These are phyloP conservation scores for Xestobium rufovillosum DNA, from an alignment of 2,888 invertebrate species.

Conservation along the genomic window DNA sequence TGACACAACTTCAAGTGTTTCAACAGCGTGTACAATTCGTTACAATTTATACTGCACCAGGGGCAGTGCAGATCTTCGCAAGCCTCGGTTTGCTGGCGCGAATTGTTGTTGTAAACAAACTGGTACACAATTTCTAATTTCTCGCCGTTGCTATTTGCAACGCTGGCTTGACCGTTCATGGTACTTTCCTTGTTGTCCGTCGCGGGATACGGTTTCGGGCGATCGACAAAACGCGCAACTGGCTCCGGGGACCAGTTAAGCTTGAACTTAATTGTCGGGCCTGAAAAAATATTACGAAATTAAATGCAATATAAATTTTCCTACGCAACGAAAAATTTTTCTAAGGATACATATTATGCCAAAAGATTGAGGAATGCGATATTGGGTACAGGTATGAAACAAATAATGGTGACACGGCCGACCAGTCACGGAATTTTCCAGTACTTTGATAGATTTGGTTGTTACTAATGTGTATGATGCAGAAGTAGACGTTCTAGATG, in stretches of 20 bases:
- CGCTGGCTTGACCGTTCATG: too few relatives aligned
- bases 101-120: conserved; percentile 92
- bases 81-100: conserved; percentile 90
- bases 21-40: conserved; percentile 76
- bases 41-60: conserved; percentile 91
- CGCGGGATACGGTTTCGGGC: conserved; percentile 52
- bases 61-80: conserved; percentile 91
- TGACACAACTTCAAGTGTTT: conserved; percentile 93
- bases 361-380: too few relatives aligned
- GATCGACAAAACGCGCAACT: conserved; percentile 57
- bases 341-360: too few relatives aligned
- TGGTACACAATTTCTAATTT: conserved; percentile 86
- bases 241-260: conserved; percentile 76
- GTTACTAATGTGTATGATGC: too few relatives aligned
- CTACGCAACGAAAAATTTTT: too few relatives aligned
- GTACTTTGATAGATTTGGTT: too few relatives aligned
- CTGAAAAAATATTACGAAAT: too few relatives aligned
- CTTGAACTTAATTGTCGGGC: conserved; percentile 77
- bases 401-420: too few relatives aligned
- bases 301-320: too few relatives aligned
- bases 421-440: too few relatives aligned
- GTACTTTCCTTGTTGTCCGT: conserved; percentile 41
- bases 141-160: conserved; percentile 41
- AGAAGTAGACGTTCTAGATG: too few relatives aligned
- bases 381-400: too few relatives aligned